Conservation (phyloP, 2,113 vertebrate species). For the Bos indicus region DNA sequence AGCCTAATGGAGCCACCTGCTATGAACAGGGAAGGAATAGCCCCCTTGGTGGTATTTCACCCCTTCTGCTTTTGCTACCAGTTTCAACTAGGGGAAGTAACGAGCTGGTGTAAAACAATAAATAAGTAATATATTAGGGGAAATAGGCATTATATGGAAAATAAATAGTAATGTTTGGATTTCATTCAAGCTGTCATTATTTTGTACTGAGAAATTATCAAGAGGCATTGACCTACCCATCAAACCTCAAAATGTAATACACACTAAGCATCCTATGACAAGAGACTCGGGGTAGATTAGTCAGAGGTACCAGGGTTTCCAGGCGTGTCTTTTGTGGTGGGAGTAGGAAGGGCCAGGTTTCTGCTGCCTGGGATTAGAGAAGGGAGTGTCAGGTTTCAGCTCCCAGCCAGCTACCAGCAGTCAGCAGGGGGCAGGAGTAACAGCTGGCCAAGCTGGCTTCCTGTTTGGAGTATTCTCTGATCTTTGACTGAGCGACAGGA, state of each 20-base stretch:
- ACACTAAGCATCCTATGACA: background rate
- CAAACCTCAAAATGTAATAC: constrained; percentile 33
- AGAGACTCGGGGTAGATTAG: constrained; percentile 1
- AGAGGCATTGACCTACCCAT: background rate
- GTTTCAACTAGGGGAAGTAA: constrained; percentile 39
- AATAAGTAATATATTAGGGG: background rate
- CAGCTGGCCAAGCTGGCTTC: background rate
- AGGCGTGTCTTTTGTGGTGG: background rate
- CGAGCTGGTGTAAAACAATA: constrained; percentile 47
- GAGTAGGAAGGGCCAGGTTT: background rate
- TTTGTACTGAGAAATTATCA: constrained; percentile 55
- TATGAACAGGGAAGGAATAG: background rate
- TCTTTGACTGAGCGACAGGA: background rate
- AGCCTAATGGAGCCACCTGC: constrained; percentile 55
- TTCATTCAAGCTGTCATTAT: constrained; percentile 35
- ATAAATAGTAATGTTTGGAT: background rate
- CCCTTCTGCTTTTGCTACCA: constrained; percentile 51
- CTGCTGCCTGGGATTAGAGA: background rate
- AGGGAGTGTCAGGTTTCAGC: background rate
- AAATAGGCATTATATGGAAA: background rate
- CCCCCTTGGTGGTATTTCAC: constrained; percentile 48
- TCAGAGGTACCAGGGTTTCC: background rate
- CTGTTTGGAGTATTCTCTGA: constrained; percentile 36
- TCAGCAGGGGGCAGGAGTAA: background rate
- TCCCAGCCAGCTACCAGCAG: background rate